phyloP scores from a whole-genome alignment of 2,113 vertebrate species.

The Ictalurus furcatus region DNA sequence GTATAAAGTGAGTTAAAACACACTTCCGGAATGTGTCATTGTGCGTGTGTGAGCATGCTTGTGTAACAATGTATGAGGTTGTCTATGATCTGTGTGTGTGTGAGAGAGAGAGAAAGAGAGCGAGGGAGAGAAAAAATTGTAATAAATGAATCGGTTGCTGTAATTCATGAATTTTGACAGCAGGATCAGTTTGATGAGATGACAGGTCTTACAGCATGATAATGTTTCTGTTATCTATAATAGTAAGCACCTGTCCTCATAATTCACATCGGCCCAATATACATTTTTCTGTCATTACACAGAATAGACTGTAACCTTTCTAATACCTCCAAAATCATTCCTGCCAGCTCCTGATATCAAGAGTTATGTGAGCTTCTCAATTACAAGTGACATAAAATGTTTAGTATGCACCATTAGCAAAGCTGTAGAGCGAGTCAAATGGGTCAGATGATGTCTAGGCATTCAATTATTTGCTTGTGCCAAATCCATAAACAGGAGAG shows the following conservation, averaged over 20 bases:
- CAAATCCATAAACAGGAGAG: slow-evolving; percentile 12
- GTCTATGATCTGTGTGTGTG: background rate
- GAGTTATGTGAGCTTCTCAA: background rate
- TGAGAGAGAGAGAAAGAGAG: background rate
- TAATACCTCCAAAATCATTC: slow-evolving; percentile 1
- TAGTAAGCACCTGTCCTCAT: background rate
- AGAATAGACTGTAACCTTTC: slow-evolving; percentile 5
- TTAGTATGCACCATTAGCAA: background rate
- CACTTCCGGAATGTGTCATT: background rate
- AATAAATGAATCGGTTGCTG: background rate
- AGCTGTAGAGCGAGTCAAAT: background rate
- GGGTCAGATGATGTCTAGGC: background rate
- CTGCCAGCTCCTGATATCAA: slow-evolving; percentile 4
- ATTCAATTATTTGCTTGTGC: background rate
- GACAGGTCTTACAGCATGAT: background rate
- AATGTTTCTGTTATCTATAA: slow-evolving; percentile 15
- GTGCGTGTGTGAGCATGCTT: background rate
- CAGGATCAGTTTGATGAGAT: background rate
- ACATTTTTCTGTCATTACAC: slow-evolving; percentile 11
- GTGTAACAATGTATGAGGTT: background rate
- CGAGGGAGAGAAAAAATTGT: background rate
- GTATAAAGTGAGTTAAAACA: background rate
- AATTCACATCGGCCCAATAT: background rate
- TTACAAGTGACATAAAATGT: slow-evolving; percentile 9
- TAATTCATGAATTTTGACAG: background rate